Percentiles rank a stretch among this genome's conserved stretches.
phyloP scores from a whole-genome alignment of 1,140 invertebrate genomes.

The Arion vulgaris region DNA sequence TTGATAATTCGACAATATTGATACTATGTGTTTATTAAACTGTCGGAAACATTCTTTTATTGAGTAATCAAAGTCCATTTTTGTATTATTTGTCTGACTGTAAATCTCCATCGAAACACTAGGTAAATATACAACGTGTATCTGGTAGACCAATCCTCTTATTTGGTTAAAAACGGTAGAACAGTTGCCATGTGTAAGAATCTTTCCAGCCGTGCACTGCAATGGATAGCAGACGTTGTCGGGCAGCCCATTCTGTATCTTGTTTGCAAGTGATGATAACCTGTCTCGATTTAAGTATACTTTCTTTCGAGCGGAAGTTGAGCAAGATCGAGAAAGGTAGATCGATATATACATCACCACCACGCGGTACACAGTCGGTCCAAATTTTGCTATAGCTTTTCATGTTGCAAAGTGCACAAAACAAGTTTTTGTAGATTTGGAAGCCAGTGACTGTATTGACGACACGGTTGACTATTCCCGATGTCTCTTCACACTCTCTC shows the following conservation, averaged over 20 bases:
- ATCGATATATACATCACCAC: too few species aligned
- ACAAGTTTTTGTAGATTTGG: not conserved
- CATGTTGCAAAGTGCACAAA: constrained; percentile 10
- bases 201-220: not conserved
- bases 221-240: not conserved
- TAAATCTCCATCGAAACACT: not conserved
- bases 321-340: constrained; percentile 7
- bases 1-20: not conserved
- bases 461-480: not conserved
- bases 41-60: not conserved
- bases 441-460: too few species aligned
- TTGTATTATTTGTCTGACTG: not conserved
- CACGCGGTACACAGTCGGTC: too few species aligned
- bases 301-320: not conserved
- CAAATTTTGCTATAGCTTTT: not conserved
- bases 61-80: not conserved
- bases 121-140: not conserved
- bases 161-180: not conserved
- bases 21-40: not conserved
- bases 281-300: too few species aligned
- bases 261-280: not conserved
- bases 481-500: not conserved
- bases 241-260: not conserved
- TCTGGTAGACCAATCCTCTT: not conserved
- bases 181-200: not conserved